phyloP scores from a whole-genome alignment of 2,888 invertebrate genomes.

The Trissolcus brochymenae region DNA sequence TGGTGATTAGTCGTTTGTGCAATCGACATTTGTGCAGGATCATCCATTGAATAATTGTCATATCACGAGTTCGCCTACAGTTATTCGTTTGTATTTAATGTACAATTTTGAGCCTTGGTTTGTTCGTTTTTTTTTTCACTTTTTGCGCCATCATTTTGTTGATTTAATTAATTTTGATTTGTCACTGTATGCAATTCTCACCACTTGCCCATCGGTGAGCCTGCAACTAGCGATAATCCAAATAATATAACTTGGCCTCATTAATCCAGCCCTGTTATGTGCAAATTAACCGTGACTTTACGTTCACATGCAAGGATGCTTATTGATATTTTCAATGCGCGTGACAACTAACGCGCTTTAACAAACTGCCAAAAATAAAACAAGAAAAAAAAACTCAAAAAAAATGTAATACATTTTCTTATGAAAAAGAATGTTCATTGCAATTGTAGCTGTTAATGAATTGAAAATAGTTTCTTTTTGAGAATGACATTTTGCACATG shows the following conservation, averaged over 20 bases:
- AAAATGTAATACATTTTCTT: conserved; percentile 2
- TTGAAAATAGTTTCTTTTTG: no score
- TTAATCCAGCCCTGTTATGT: conserved; percentile 38
- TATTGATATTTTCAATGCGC: conserved; percentile 23
- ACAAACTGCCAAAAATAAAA: conserved; percentile 9
- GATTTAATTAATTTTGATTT: neutral
- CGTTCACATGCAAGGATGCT: conserved; percentile 27
- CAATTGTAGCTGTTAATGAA: neutral
- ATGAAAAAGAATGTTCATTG: conserved; percentile 20
- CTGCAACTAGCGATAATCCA: conserved; percentile 47
- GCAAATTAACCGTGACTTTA: conserved; percentile 33
- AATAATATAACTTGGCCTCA: conserved; percentile 37
- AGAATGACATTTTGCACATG: no score
- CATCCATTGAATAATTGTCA: conserved; percentile 46
- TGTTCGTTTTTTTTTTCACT: conserved; percentile 24
- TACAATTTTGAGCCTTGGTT: conserved; percentile 64
- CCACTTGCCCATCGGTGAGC: conserved; percentile 56
- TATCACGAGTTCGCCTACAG: conserved; percentile 3
- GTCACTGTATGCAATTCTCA: neutral
- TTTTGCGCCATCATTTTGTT: conserved; percentile 6
- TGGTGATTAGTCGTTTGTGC: conserved; percentile 20
- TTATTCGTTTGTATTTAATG: conserved; percentile 68
- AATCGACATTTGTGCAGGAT: conserved; percentile 15
- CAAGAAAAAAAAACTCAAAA: no score
- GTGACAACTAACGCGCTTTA: conserved; percentile 9